Evolutionary conservation across 1,140 invertebrate species (phyloP).

Genomic region (Drosophila simulans): DNA sequence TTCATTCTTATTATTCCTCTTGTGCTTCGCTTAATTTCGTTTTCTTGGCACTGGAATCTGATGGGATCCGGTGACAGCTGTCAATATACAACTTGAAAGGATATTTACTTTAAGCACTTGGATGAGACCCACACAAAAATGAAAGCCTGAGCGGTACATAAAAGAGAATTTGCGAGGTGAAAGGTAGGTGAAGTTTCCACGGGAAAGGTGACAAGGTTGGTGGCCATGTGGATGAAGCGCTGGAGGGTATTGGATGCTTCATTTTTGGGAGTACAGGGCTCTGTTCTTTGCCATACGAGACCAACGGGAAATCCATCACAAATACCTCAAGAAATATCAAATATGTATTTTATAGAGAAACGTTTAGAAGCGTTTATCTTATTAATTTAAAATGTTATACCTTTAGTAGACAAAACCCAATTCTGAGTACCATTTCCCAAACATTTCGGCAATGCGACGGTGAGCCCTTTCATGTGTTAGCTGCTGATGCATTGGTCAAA

Average conservation of each 20-base stretch:
- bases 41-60: conserved; percentile 11
- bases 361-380: no score
- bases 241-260: no score
- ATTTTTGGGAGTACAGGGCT: no score
- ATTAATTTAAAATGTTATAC: conserved; percentile 10
- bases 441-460: not conserved
- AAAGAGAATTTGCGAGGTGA: conserved; percentile 27
- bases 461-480: not conserved
- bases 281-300: no score
- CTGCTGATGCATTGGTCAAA: conserved; percentile 13
- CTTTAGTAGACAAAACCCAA: conserved; percentile 24
- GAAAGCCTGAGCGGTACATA: not conserved
- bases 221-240: not conserved
- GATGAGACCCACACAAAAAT: not conserved
- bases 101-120: conserved; percentile 35
- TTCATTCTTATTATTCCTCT: conserved; percentile 14
- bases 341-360: no score
- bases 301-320: no score
- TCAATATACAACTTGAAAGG: conserved; percentile 75
- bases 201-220: not conserved
- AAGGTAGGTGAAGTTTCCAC: conserved; percentile 20
- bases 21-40: conserved; percentile 22
- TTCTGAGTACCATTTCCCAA: no score
- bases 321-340: no score
- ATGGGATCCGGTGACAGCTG: conserved; percentile 57